Evolutionary conservation across 2,797 vertebrate species (phyloP).

Genomic region (Knipowitschia caucasica): DNA sequence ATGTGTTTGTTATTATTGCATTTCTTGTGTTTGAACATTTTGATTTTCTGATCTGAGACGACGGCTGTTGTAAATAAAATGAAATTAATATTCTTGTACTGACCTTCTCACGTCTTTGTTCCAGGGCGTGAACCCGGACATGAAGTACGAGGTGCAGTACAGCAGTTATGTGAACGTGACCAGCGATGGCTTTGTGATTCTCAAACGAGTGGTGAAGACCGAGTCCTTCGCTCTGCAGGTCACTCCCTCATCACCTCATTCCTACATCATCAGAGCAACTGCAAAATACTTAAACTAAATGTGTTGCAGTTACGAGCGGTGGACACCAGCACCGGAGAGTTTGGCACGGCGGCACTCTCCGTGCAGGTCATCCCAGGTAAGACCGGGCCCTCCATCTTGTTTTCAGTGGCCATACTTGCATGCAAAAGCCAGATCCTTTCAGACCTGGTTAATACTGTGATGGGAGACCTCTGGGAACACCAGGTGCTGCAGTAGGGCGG

Average conservation of each 20-base stretch:
- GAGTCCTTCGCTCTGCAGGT: conserved; percentile 75
- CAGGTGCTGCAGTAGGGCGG: no score
- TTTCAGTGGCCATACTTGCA: no score
- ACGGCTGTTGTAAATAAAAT: no score
- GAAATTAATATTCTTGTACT: not conserved
- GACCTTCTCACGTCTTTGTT: not conserved
- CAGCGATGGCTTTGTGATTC: conserved; percentile 80
- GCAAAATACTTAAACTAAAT: no score
- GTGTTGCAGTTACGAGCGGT: conserved; percentile 69
- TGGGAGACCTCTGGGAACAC: no score
- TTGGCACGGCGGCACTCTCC: conserved; percentile 71
- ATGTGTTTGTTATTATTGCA: no score
- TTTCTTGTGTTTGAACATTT: no score
- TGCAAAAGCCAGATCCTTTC: no score
- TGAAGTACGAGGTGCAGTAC: conserved; percentile 81
- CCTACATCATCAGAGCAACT: no score
- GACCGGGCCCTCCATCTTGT: not conserved
- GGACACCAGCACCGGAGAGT: conserved; percentile 69
- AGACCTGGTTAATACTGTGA: no score
- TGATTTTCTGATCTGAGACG: no score
- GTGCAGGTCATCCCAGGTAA: conserved; percentile 75
- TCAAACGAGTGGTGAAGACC: conserved; percentile 70
- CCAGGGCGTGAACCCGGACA: conserved; percentile 84
- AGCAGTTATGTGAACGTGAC: conserved; percentile 82
- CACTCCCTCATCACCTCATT: no score